Conservation (phyloP, 1,140 invertebrate genomes). For the Lamellibrachia luymesi region DNA sequence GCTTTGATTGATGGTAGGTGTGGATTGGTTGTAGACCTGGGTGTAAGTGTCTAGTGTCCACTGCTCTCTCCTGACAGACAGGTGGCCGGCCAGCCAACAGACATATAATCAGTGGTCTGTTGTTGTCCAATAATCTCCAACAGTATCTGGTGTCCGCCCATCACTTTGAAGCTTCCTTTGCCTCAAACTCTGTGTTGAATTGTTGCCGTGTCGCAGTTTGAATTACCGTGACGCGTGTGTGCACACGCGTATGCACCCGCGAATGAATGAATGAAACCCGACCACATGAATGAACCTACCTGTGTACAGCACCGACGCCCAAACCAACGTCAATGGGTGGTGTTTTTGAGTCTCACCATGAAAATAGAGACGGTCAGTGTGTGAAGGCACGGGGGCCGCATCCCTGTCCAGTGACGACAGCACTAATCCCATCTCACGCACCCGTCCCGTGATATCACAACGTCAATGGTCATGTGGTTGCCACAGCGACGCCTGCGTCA, state of each 20-base stretch:
- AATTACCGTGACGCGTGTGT: not conserved
- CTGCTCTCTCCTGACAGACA: not conserved
- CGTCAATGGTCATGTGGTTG: not conserved
- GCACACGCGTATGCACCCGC: not conserved
- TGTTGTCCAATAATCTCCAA: not conserved
- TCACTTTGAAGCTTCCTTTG: not conserved
- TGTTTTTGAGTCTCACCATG: not conserved
- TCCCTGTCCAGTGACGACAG: not conserved
- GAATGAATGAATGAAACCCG: not conserved
- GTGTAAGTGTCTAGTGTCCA: not conserved
- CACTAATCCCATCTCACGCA: not conserved
- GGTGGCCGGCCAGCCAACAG: not conserved
- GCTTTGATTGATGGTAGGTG: not conserved
- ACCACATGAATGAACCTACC: not conserved
- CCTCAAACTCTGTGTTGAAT: not conserved
- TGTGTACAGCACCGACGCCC: not conserved
- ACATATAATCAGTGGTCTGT: not conserved
- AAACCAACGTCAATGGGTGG: not conserved
- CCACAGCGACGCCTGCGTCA: not conserved
- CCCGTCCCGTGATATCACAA: not conserved
- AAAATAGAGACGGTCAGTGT: not conserved
- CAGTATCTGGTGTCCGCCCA: not conserved
- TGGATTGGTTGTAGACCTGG: not conserved
- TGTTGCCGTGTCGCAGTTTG: not conserved
- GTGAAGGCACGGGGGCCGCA: not conserved